These are phyloP conservation scores for Petroica traversi DNA, from an alignment of 2,113 vertebrate species.

Conservation along the genomic window DNA sequence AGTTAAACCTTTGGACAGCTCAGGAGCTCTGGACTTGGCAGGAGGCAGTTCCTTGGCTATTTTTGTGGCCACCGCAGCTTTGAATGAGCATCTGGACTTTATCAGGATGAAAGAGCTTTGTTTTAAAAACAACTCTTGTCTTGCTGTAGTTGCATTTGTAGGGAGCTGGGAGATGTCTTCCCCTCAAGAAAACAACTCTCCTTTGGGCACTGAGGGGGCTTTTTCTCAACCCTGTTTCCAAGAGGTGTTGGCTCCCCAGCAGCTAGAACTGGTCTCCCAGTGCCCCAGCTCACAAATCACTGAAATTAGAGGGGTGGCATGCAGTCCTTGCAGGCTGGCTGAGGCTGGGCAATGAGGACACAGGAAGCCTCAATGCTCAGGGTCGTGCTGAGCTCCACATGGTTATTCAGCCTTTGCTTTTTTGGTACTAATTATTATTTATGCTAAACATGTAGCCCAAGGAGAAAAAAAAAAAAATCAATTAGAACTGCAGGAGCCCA, in stretches of 20 bases:
- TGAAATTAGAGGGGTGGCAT: background rate
- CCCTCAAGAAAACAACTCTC: background rate
- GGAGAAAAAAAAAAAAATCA: background rate
- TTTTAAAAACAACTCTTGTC: background rate
- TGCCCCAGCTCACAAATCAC: background rate
- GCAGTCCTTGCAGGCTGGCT: background rate
- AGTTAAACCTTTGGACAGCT: background rate
- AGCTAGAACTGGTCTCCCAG: background rate
- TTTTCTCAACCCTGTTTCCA: background rate
- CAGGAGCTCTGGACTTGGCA: background rate
- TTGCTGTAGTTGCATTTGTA: background rate
- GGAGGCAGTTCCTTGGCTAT: background rate
- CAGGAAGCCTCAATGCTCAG: rapidly evolving
- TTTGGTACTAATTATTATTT: background rate
- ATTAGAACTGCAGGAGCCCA: background rate
- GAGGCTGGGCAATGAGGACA: background rate
- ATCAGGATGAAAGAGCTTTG: background rate
- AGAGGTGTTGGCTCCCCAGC: background rate
- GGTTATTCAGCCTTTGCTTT: background rate
- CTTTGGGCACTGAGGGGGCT: background rate
- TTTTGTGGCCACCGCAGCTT: background rate
- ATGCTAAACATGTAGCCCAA: background rate
- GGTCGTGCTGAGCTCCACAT: background rate
- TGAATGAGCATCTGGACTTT: background rate
- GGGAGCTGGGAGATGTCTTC: background rate